These are phyloP conservation scores for Takifugu flavidus DNA, from an alignment of 2,113 vertebrate species.

Conservation along the genomic window DNA sequence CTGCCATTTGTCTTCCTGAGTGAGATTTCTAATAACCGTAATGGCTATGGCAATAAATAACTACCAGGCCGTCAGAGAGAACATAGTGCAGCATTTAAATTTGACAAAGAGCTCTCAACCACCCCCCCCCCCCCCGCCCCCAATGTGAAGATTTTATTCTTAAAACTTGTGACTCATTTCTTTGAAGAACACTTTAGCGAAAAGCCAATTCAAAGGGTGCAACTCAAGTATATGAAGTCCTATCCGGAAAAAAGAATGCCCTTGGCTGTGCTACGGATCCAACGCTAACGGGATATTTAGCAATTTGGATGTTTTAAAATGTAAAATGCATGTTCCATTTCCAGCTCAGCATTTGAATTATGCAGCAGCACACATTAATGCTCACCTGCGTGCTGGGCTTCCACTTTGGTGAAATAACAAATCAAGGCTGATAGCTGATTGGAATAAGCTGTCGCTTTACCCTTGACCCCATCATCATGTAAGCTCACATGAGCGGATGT, in stretches of 20 bases:
- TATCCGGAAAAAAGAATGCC: constrained; percentile 46
- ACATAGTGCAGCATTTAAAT: constrained; percentile 71
- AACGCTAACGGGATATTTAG: constrained; percentile 40
- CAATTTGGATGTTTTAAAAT: constrained; percentile 19
- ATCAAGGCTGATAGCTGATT: constrained; percentile 52
- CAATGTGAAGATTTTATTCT: constrained; percentile 53
- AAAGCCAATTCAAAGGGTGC: constrained; percentile 26
- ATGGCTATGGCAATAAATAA: constrained; percentile 73
- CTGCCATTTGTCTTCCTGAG: constrained; percentile 72
- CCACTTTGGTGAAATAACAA: constrained; percentile 46
- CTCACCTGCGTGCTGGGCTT: constrained; percentile 4
- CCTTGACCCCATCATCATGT: constrained; percentile 58
- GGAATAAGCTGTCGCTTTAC: constrained; percentile 50
- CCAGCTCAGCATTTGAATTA: constrained; percentile 52
- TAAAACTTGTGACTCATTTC: constrained; percentile 46
- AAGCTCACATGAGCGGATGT: constrained; percentile 33
- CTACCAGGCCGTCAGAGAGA: constrained; percentile 55
- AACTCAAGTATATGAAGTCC: constrained; percentile 42
- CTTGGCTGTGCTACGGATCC: constrained; percentile 27
- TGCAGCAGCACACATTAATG: constrained; percentile 47
- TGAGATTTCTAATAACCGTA: constrained; percentile 77
- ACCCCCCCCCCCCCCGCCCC: constrained; percentile 15
- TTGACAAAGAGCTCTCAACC: constrained; percentile 54
- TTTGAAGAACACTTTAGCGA: constrained; percentile 46
- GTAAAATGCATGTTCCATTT: constrained; percentile 23